phyloP scores from a whole-genome alignment of 1,140 invertebrate genomes.

The Globodera rostochiensis region DNA sequence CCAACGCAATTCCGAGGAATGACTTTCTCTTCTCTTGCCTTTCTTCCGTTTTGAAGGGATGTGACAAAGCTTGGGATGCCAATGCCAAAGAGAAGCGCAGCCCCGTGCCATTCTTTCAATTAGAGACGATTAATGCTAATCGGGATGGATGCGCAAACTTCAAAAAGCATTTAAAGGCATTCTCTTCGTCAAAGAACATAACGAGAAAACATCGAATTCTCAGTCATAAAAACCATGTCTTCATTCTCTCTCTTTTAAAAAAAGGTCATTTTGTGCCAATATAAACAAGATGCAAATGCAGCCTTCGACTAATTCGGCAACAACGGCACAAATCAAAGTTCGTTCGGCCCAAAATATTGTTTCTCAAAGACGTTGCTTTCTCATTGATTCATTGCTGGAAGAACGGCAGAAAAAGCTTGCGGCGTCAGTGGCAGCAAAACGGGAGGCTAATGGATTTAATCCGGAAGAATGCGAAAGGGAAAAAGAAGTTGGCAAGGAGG shows the following conservation, averaged over 20 bases:
- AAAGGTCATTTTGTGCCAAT: neutral
- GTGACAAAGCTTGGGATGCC: neutral
- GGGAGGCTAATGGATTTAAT: conserved; percentile 8
- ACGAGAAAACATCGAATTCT: neutral
- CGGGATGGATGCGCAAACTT: neutral
- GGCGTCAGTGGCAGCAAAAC: neutral
- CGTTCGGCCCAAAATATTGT: neutral
- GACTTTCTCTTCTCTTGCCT: neutral
- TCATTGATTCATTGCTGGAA: conserved; percentile 49
- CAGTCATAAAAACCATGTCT: neutral
- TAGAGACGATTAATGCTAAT: conserved; percentile 1
- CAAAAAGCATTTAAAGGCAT: neutral
- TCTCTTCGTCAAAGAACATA: neutral
- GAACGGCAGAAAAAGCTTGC: conserved; percentile 46
- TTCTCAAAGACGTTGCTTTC: conserved; percentile 39
- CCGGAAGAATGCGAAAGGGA: neutral
- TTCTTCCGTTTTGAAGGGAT: neutral
- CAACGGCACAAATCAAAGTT: neutral
- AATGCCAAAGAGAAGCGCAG: neutral
- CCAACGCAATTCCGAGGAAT: neutral
- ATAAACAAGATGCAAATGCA: neutral
- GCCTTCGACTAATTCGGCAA: neutral
- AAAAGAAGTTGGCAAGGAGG: conserved; percentile 2
- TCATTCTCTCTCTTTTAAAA: no score
- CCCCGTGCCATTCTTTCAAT: neutral